These are phyloP conservation scores for Pseudoatta argentina DNA, from an alignment of 1,140 invertebrate genomes.

Conservation along the genomic window DNA sequence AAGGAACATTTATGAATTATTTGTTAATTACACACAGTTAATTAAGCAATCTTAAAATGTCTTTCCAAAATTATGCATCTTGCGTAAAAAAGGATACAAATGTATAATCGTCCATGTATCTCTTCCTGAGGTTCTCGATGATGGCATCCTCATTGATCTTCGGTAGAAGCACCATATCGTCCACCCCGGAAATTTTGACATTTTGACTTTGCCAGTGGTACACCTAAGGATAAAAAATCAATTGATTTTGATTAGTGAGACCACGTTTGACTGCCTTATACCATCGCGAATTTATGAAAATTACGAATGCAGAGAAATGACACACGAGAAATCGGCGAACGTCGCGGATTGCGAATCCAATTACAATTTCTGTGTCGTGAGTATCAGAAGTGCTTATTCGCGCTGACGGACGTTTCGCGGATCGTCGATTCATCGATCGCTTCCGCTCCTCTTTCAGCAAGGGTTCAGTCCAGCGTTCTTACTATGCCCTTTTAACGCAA, in stretches of 20 bases:
- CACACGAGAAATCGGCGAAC: conserved; percentile 17
- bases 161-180: conserved; percentile 93
- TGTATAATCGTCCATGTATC: conserved; percentile 92
- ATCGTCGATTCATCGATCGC: conserved; percentile 51
- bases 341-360: conserved; percentile 41
- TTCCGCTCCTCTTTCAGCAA: conserved; percentile 41
- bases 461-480: background rate
- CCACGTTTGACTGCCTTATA: background rate
- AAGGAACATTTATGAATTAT: conserved; percentile 73
- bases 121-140: conserved; percentile 91
- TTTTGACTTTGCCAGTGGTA: conserved; percentile 93
- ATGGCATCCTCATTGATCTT: conserved; percentile 91
- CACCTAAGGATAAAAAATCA: conserved; percentile 85
- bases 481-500: conserved; percentile 16
- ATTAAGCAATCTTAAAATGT: background rate
- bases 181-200: conserved; percentile 92
- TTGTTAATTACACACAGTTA: too few species aligned
- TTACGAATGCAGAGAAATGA: background rate
- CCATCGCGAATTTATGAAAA: background rate
- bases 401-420: conserved; percentile 37
- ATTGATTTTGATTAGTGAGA: background rate
- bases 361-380: conserved; percentile 42
- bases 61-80: background rate
- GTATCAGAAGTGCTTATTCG: conserved; percentile 29
- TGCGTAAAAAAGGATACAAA: conserved; percentile 89